Evolutionary conservation across 2,888 invertebrate genomes (phyloP), one percentile per base, ranked within the genome.

Genomic region (Steinernema scapterisci): DNA sequence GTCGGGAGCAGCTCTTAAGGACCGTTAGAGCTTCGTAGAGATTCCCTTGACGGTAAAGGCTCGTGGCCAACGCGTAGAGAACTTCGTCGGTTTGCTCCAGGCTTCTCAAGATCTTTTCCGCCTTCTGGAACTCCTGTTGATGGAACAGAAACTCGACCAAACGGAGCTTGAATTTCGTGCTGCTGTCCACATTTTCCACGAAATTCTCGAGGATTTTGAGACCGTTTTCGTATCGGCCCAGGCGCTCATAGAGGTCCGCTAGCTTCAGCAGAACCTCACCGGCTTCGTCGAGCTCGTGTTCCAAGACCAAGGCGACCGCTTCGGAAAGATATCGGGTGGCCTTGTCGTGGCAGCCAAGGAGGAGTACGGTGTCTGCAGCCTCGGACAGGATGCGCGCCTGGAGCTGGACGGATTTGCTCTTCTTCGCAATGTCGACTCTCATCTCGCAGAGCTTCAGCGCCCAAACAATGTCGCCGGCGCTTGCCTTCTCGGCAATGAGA

Each of bases 391-490:
- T 13, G 16, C 16, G 27, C 16, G n/a, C 27, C 16, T 27, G 63
- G 11, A 63, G 63, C 2, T 63, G 63, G 38, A 16, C 16, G 3
- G 63, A 63, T 63, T 63, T 63, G 63, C 31, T 38, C 16, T 11
- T n/a, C 27, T 63, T 63, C 13, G 77, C 71, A 43, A 76, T 70
- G 43, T 76, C 72, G 31, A 72, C 48, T 31, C 76, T 51, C 72
- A 76, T 72, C n/a, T 76, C 51, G 51, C 77, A 77, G n/a, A 76
- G 72, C 44, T 76, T 76, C n/a, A 56, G 63, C 46, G 77, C 54
- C 71, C 76, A 72, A 16, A 73, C 52, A 6, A 75, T 70, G 38
- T 76, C 77, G 21, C 72, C 72, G n/a, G 31, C 51, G 23, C 25
- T 21, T 9, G 52, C 38, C 43, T 76, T 76, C 46, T 76, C 77